Conservation (phyloP, 2,888 invertebrate genomes). For the Steromphala cineraria region DNA sequence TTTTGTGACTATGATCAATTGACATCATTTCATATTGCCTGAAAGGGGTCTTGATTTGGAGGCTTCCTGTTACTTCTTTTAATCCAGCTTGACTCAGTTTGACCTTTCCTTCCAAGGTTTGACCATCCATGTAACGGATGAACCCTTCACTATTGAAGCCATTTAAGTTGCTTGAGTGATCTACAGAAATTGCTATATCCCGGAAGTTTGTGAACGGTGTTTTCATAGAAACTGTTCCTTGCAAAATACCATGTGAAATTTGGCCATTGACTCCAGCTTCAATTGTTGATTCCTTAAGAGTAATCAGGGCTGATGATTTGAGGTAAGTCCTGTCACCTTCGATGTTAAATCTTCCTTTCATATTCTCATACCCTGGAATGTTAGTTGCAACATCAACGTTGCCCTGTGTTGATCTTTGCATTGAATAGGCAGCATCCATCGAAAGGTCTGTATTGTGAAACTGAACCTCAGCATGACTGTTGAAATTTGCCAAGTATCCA, state of each 20-base stretch:
- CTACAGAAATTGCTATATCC: slow-evolving; percentile 22
- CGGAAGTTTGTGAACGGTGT: slow-evolving; percentile 24
- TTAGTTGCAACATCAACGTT: background rate
- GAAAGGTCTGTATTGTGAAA: background rate
- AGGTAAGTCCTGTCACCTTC: background rate
- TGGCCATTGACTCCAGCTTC: background rate
- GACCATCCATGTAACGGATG: slow-evolving; percentile 33
- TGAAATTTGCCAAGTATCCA: background rate
- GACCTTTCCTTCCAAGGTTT: background rate
- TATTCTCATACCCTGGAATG: slow-evolving; percentile 3
- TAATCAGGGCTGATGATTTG: background rate
- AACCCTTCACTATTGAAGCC: slow-evolving; percentile 36
- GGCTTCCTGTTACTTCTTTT: background rate
- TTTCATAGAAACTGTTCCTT: slow-evolving; percentile 21
- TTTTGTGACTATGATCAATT: background rate
- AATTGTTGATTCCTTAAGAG: background rate
- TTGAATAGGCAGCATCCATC: background rate
- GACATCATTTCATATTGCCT: background rate
- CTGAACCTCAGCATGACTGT: background rate
- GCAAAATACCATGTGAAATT: background rate
- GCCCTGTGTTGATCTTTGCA: background rate
- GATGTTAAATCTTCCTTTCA: background rate
- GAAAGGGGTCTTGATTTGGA: background rate
- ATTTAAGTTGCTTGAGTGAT: slow-evolving; percentile 32
- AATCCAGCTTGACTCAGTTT: background rate